These are phyloP conservation scores for Pristionchus arcanus DNA, from an alignment of 2,888 invertebrate genomes.

Conservation along the genomic window DNA sequence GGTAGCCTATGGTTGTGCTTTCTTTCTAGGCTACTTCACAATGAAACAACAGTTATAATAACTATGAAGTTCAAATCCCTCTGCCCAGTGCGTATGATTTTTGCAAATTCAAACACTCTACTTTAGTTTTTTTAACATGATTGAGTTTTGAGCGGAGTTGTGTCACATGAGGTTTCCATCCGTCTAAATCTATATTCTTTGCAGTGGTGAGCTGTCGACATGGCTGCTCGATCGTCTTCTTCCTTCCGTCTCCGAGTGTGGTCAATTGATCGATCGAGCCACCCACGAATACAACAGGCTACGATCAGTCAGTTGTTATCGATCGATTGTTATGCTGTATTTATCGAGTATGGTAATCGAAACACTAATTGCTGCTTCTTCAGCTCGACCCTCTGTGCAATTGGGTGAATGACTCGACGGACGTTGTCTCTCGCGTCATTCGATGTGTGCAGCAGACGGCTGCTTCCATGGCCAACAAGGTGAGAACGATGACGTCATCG, in stretches of 20 bases:
- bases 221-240: conserved; percentile 70
- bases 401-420: conserved; percentile 65
- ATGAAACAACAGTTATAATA: too few species aligned
- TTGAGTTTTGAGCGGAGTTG: too few species aligned
- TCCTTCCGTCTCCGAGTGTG: conserved; percentile 67
- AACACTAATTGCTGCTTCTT: neutral
- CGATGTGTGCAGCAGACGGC: conserved; percentile 63
- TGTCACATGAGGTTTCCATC: too few species aligned
- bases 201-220: conserved; percentile 64
- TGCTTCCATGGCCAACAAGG: conserved; percentile 61
- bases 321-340: neutral
- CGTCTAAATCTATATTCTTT: neutral
- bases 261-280: conserved; percentile 65
- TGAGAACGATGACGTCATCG: neutral
- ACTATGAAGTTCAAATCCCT: too few species aligned
- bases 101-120: too few species aligned
- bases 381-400: conserved; percentile 66
- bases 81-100: too few species aligned
- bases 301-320: conserved; percentile 59
- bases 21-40: too few species aligned
- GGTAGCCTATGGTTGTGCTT: too few species aligned
- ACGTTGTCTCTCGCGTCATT: conserved; percentile 63
- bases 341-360: neutral
- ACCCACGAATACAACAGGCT: conserved; percentile 65
- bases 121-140: too few species aligned